phyloP scores from a whole-genome alignment of 2,888 invertebrate species.

The Steinernema scapterisci region DNA sequence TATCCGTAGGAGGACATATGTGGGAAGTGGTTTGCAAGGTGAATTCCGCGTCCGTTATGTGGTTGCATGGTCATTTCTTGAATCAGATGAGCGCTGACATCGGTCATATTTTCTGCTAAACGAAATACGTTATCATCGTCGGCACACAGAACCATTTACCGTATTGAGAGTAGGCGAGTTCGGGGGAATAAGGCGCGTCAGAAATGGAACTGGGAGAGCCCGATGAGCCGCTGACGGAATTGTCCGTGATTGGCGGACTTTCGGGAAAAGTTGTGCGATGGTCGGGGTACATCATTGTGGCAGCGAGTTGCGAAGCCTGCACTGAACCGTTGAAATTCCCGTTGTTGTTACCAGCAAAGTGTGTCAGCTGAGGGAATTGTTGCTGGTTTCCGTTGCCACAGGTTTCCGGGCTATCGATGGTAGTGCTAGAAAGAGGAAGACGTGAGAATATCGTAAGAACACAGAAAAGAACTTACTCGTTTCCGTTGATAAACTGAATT shows the following conservation, averaged over 20 bases:
- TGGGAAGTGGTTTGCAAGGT: background rate
- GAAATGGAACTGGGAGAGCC: constrained; percentile 62
- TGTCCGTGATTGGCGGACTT: constrained; percentile 65
- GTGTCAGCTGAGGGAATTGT: constrained; percentile 22
- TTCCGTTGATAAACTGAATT: constrained; percentile 61
- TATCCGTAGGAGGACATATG: background rate
- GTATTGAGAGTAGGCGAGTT: constrained; percentile 49
- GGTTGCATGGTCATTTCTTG: constrained; percentile 22
- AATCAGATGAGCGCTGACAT: background rate
- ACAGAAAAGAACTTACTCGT: constrained; percentile 55
- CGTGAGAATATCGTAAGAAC: too few species aligned
- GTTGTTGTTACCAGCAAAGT: constrained; percentile 6
- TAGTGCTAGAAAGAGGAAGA: background rate
- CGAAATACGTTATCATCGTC: background rate
- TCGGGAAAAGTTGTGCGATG: constrained; percentile 55
- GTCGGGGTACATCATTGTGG: constrained; percentile 37
- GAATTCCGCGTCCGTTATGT: background rate
- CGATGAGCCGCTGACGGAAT: constrained; percentile 55
- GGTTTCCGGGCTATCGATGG: constrained; percentile 8
- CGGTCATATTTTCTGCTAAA: constrained; percentile 15
- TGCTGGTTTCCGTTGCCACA: background rate
- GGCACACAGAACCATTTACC: constrained; percentile 6
- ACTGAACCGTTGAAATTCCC: constrained; percentile 23
- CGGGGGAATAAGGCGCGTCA: constrained; percentile 63
- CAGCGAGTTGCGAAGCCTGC: constrained; percentile 26